Evolutionary conservation across 2,113 vertebrate genomes (phyloP), one percentile per base, ranked within the genome.

Genomic region (Euleptes europaea): DNA sequence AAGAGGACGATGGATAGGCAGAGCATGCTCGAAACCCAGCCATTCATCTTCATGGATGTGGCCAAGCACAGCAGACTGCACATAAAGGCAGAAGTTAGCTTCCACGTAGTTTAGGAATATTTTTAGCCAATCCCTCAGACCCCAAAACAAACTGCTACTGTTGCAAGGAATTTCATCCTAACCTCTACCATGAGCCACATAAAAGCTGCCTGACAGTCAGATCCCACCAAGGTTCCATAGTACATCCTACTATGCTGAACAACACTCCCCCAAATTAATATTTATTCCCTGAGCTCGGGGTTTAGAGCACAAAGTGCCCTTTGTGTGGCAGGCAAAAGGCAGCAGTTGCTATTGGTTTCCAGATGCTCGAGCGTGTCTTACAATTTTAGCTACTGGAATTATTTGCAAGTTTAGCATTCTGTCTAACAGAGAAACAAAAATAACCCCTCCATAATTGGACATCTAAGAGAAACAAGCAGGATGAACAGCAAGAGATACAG

Each of bases 1-100:
- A 91, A 94, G 81, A 94, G 3, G 78, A 95, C 84, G 77, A 90
- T 13, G 5, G 89, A 85, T 78, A 94, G 84, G 80, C 91, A 83
- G 51, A 95, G 88, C 86, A 17, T 65, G 1, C 84, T 70, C 0
- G 4, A 83, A 78, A 82, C 76, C 33, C 84, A 66, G 84, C 83
- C 89, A 92, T 84, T 91, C 96, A 94, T 93, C 79, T 89, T 88
- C 63, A 79, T 86, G 73, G 63, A 86, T 47, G 38, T 7, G 80
- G 89, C 86, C 72, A 74, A 71, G 88, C 81, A 89, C 86, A 85
- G 89, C 90, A 84, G 47, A 47, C 86, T 87, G 63, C 9, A 85
- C 57, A 35, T 14, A 87, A 71, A 71, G n/a, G 77, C 40, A 71
- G 65, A 63, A 11, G 51, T 82, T 82, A 60, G 57, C 57, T 78